Base-by-base conservation (phyloP, 2,113 vertebrate genomes). In the Trematocara macrostoma region DNA sequence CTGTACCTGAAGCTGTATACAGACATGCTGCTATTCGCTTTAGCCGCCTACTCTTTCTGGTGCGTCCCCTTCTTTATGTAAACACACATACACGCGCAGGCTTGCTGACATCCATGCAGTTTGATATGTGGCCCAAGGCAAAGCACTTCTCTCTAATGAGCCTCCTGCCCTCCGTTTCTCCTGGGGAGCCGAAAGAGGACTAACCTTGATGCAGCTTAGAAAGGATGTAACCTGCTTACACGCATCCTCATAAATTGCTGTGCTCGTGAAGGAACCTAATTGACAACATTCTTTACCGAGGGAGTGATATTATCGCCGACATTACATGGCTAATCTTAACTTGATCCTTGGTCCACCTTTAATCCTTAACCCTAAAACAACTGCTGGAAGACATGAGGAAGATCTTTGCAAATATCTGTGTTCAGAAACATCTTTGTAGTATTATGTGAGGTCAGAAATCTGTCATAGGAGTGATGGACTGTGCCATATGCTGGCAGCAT, bases 101-200 rank as follows among this genome's bases (percentile, higher is more conserved):
- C n/a, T 15, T n/a, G 53, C 81, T 84, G 83, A 89, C 84, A 89
- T 84, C 69, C 83, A 71, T 82, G 87, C 76, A 81, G 91, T 92
- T 87, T 94, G 91, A 93, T 94, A 93, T 84, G 89, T 91, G 90
- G 88, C 93, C 92, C 67, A 85, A 88, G 91, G 95, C 91, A 82
- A 90, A 92, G 79, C 93, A 91, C 91, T 94, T 92, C 89, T 86
- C 84, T 84, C 88, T 95, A 94, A 96, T 94, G 94, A 95, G 93
- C 85, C 91, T 93, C 85, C 84, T 94, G 91, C 92, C 93, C 91
- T 93, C 90, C 42, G 79, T 92, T 85, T 91, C 91, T 92, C 85
- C 82, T 49, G 85, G 86, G 84, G 84, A 93, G 91, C 64, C 12
- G 53, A 88, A 86, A 81, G 79, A 89, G 88, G 91, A 86, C 82